Evolutionary conservation across 92 coral and sea anemone genomes (phyloP), one percentile per base, ranked within the genome.

Genomic region (Muricea muricata): DNA sequence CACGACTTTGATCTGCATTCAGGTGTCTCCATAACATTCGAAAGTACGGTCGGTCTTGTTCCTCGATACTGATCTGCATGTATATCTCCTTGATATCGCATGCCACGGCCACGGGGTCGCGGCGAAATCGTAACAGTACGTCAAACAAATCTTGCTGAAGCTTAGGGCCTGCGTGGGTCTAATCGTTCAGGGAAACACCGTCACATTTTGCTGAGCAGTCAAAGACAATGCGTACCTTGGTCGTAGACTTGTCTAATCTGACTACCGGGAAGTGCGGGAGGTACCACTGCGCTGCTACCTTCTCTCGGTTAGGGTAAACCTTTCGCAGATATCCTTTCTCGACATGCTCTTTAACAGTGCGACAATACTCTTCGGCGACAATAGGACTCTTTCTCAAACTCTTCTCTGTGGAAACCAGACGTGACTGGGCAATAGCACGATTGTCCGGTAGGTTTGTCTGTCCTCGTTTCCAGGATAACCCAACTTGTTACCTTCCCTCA

Each of bases 191-290:
- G 34, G 90, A 86, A 28, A 86, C 54, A 7, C 87, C 87, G 1
- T 79, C 70, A 31, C 69, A 80, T 61, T 85, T 89, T 7, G 90
- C 87, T 2, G 90, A 69, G 58, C 76, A 84, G 28, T 89, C 93
- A 79, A 87, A 48, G 37, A 89, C 92, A 11, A 80, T 86, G 39
- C 93, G 84, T 4, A 91, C 90, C 71, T 91, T 91, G 15, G 92
- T 88, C 4, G 92, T 91, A 0, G 92, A 40, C 48, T 82, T 89
- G 82, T 65, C 82, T 88, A 82, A 42, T 14, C 81, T 76, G 12
- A 91, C 90, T 20, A 85, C 39, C 7, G 90, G 91, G 61, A 91
- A 84, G 75, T 91, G 91, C 18, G 91, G 90, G n/a, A 84, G 68
- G 52, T 81, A 88, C 91, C 89, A 88, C 20, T 75, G 74, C 40